A percentile compares a stretch with the other conserved stretches of the same genome.
Conservation (phyloP, 2,888 invertebrate genomes). For the Ctenicera cuprea region DNA sequence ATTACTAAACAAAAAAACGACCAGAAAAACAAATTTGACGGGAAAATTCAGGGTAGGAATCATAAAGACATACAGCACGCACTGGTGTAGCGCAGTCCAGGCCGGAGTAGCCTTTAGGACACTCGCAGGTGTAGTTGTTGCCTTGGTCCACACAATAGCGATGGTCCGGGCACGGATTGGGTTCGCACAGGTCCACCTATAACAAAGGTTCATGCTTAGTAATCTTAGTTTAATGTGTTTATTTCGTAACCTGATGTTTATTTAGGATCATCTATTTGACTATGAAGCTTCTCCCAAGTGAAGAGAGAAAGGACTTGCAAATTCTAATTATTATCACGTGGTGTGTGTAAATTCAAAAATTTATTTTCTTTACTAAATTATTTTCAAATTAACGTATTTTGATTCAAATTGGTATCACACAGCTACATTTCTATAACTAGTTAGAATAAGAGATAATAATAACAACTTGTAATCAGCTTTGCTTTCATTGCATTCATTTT, state of each 20-base stretch:
- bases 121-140: slow-evolving; percentile 84
- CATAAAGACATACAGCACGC: slow-evolving; percentile 76
- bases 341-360: no score
- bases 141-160: slow-evolving; percentile 84
- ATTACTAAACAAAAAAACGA: not conserved
- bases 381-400: no score
- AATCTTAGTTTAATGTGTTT: slow-evolving; percentile 49
- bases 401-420: no score
- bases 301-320: not conserved
- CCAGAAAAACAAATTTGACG: not conserved
- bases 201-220: slow-evolving; percentile 45
- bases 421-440: no score
- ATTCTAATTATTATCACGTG: not conserved
- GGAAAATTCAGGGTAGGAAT: slow-evolving; percentile 4
- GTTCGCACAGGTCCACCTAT: slow-evolving; percentile 82
- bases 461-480: no score
- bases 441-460: no score
- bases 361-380: no score
- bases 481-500: no score
- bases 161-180: slow-evolving; percentile 81
- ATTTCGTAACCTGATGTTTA: slow-evolving; percentile 46
- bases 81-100: slow-evolving; percentile 81
- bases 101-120: slow-evolving; percentile 82
- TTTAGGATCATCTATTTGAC: slow-evolving; percentile 50
- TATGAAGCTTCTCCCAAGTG: slow-evolving; percentile 27